These are phyloP conservation scores for Galeopsomyia nigrocyanea DNA, from an alignment of 2,888 invertebrate genomes.

Conservation along the genomic window DNA sequence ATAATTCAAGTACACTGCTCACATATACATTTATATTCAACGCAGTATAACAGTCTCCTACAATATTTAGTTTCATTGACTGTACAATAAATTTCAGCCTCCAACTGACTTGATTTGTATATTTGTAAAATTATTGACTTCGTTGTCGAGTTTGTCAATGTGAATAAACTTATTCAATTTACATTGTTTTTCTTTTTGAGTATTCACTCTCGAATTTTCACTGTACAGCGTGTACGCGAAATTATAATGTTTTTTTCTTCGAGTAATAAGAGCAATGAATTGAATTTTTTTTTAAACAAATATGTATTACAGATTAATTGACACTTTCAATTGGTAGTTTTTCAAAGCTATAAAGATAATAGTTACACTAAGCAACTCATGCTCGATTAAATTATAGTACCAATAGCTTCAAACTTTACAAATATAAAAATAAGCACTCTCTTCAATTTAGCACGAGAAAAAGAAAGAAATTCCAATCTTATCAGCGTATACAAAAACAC, in stretches of 20 bases:
- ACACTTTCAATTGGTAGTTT: too few relatives aligned
- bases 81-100: constrained; percentile 9
- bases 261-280: too few relatives aligned
- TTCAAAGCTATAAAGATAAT: too few relatives aligned
- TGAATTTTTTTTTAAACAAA: too few relatives aligned
- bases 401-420: too few relatives aligned
- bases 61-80: constrained; percentile 22
- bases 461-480: too few relatives aligned
- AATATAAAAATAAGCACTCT: too few relatives aligned
- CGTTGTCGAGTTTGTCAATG: not conserved
- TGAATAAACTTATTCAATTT: not conserved
- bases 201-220: not conserved
- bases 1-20: constrained; percentile 4
- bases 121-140: not conserved
- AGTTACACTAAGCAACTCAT: too few relatives aligned
- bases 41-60: not conserved
- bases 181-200: not conserved
- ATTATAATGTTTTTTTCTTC: not conserved
- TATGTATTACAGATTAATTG: too few relatives aligned
- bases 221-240: not conserved
- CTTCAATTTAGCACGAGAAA: too few relatives aligned
- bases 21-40: not conserved
- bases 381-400: too few relatives aligned
- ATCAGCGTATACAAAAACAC: too few relatives aligned
- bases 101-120: not conserved